A percentile compares a stretch with the other conserved stretches of the same genome.
Conservation (phyloP, 2,797 vertebrate species). For the Myotis vivesi region DNA sequence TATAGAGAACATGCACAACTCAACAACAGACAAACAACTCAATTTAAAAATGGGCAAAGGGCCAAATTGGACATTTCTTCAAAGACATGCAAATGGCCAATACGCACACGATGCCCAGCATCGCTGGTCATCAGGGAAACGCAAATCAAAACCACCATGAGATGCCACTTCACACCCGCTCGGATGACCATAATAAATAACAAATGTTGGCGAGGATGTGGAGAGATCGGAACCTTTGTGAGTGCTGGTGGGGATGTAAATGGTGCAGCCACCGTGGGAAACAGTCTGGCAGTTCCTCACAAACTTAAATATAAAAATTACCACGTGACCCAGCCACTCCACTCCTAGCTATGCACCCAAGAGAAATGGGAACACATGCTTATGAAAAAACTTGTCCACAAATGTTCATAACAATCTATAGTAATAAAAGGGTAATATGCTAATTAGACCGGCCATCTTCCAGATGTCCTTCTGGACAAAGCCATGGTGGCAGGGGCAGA, state of each 20-base stretch:
- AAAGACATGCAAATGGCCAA: rapidly evolving
- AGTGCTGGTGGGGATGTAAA: not conserved
- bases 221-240: rapidly evolving
- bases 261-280: not conserved
- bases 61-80: not conserved
- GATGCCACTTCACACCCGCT: not conserved
- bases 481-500: too few species aligned
- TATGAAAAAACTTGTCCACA: not conserved
- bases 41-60: not conserved
- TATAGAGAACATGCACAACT: rapidly evolving
- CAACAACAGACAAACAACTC: not conserved
- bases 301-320: not conserved
- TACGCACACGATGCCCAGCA: rapidly evolving
- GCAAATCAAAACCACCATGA: not conserved
- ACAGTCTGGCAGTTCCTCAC: not conserved
- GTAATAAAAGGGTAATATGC: too few species aligned
- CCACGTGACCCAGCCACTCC: not conserved
- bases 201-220: not conserved
- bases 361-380: not conserved
- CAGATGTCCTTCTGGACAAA: too few species aligned
- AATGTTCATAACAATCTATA: too few species aligned
- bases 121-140: not conserved
- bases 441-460: too few species aligned
- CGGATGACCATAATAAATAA: not conserved
- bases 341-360: not conserved